Percentiles rank a stretch among this genome's conserved stretches.
Conservation (phyloP, 2,113 vertebrate species). For the Orthonyx spaldingii region DNA sequence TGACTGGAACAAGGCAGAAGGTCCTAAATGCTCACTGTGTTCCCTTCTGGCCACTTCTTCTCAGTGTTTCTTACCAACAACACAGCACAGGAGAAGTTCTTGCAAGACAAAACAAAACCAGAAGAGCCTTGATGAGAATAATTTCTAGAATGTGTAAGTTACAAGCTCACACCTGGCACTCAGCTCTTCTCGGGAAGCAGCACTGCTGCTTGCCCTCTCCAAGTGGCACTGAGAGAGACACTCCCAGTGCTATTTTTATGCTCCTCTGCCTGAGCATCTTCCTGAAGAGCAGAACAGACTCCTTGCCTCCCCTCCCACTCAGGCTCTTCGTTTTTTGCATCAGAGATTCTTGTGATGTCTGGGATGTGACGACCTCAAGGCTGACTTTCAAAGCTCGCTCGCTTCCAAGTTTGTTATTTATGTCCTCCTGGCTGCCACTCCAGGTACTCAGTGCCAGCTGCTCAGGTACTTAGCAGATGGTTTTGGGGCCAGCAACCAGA, state of each 20-base stretch:
- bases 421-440: not conserved
- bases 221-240: not conserved
- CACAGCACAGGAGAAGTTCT: not conserved
- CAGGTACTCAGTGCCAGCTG: not conserved
- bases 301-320: not conserved
- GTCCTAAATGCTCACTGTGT: not conserved
- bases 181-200: not conserved
- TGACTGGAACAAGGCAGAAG: not conserved
- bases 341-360: not conserved
- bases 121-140: not conserved
- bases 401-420: not conserved
- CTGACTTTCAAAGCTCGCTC: not conserved
- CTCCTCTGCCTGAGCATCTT: not conserved
- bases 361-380: not conserved
- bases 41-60: not conserved
- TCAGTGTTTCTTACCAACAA: not conserved
- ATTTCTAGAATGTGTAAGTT: not conserved
- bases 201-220: not conserved
- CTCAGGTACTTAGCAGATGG: not conserved
- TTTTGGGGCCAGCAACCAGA: not conserved
- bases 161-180: conserved; percentile 15
- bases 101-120: not conserved
- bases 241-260: conserved; percentile 10
- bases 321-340: not conserved
- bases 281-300: not conserved